These are phyloP conservation scores for Cecidostiba fungosa DNA, from an alignment of 2,888 invertebrate genomes.

Conservation along the genomic window DNA sequence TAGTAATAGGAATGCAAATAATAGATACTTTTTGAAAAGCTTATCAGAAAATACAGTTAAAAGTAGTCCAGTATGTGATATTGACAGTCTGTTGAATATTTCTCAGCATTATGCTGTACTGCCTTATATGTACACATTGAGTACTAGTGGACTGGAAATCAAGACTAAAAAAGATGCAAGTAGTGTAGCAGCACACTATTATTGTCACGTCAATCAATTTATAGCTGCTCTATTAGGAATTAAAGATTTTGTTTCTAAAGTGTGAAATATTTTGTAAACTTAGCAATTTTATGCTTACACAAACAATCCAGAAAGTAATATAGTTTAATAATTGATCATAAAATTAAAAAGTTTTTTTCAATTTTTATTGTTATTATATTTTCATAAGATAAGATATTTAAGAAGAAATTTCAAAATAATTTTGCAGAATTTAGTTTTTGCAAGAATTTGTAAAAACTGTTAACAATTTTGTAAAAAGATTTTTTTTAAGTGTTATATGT, in stretches of 20 bases:
- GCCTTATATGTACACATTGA: constrained; percentile 69
- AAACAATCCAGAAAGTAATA: not conserved
- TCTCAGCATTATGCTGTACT: constrained; percentile 73
- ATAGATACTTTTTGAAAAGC: constrained; percentile 68
- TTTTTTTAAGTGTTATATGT: not conserved
- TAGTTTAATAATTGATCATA: not conserved
- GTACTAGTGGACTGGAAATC: constrained; percentile 67
- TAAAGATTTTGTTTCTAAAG: not conserved
- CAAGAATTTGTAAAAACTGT: not conserved
- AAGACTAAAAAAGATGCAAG: constrained; percentile 67
- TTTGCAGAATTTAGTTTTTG: not conserved
- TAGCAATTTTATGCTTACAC: not conserved
- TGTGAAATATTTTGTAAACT: not conserved
- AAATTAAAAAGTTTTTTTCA: not conserved
- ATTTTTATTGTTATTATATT: not conserved
- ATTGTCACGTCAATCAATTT: constrained; percentile 43
- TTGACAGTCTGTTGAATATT: constrained; percentile 70
- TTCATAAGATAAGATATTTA: not conserved
- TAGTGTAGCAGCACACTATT: constrained; percentile 47
- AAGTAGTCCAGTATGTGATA: constrained; percentile 64
- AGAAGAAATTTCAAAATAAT: not conserved
- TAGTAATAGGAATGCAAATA: constrained; percentile 55
- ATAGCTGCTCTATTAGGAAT: constrained; percentile 40
- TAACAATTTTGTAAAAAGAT: not conserved
- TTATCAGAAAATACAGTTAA: constrained; percentile 66